These are phyloP conservation scores for Apteryx mantelli DNA, from an alignment of 2,113 vertebrate genomes.

Conservation along the genomic window DNA sequence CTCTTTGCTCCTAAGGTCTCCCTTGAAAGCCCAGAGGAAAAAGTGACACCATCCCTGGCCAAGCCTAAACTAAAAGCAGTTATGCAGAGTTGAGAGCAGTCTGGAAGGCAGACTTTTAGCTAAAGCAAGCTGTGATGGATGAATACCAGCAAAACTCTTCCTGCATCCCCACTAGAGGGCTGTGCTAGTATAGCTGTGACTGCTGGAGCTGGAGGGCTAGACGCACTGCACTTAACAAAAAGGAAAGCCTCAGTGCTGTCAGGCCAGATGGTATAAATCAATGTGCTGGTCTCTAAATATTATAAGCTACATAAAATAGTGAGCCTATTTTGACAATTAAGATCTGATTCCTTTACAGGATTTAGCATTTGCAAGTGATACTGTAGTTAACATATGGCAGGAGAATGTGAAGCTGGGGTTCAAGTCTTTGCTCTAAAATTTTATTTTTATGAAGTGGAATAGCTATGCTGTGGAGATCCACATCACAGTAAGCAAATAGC, in stretches of 20 bases:
- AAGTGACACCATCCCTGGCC: background rate
- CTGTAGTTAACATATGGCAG: background rate
- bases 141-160: background rate
- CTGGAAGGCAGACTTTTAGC: background rate
- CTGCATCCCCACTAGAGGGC: slow-evolving; percentile 29
- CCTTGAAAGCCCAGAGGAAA: background rate
- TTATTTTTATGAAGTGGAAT: background rate
- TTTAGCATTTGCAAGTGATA: slow-evolving; percentile 10
- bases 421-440: background rate
- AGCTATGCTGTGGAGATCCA: background rate
- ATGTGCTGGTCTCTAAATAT: background rate
- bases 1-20: background rate
- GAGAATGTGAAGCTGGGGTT: background rate
- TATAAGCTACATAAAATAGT: background rate
- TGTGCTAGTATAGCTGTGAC: background rate
- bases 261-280: background rate
- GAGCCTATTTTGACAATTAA: background rate
- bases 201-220: background rate
- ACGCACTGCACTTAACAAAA: accelerated
- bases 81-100: background rate
- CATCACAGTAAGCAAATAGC: background rate
- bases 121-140: background rate
- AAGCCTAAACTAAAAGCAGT: background rate
- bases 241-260: background rate
- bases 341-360: background rate